Conservation (phyloP, 2,797 vertebrate species). For the Eurystomus glaucurus region DNA sequence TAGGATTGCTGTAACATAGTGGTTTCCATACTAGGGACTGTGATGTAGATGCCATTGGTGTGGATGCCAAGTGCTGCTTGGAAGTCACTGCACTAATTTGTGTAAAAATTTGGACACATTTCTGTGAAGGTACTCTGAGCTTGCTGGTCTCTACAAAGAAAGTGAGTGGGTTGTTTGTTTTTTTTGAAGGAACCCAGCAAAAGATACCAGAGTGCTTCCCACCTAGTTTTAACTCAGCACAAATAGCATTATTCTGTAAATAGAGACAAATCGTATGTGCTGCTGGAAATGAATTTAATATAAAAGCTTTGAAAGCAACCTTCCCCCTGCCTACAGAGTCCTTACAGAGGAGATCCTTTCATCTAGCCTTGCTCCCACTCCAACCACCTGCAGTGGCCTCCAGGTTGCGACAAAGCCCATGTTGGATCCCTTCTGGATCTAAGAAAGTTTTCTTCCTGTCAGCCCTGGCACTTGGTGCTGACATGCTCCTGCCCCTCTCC, state of each 20-base stretch:
- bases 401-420: background rate
- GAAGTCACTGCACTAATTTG: background rate
- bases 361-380: background rate
- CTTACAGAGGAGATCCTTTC: background rate
- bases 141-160: background rate
- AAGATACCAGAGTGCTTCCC: background rate
- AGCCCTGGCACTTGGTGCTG: background rate
- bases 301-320: background rate
- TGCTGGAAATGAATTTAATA: background rate
- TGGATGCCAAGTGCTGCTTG: background rate
- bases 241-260: background rate
- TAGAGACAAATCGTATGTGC: background rate
- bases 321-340: background rate
- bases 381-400: background rate
- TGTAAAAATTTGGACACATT: background rate
- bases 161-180: no score
- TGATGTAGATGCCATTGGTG: background rate
- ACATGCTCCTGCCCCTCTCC: background rate
- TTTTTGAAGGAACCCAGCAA: background rate
- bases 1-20: background rate
- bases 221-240: background rate
- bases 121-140: background rate
- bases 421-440: background rate
- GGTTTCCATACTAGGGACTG: background rate
- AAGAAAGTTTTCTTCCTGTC: rapidly evolving